Evolutionary conservation across 2,888 invertebrate species (phyloP).

Genomic region (Nymphalis c-album): DNA sequence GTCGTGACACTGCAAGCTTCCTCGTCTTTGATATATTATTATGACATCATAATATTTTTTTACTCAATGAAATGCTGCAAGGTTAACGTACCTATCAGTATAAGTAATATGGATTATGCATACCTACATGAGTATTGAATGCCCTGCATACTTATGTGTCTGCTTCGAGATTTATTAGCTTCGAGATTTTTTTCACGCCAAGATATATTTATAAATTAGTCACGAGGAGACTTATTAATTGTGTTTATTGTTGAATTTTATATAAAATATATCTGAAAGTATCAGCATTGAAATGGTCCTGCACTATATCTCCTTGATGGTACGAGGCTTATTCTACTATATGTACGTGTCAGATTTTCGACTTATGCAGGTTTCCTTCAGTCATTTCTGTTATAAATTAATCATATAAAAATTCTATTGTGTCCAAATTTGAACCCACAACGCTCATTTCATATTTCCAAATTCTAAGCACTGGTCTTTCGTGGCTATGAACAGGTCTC

Average conservation of each 20-base stretch:
- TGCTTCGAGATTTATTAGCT: conserved; percentile 25
- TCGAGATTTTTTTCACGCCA: conserved; percentile 22
- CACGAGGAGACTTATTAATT: conserved; percentile 26
- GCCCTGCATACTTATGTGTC: conserved; percentile 21
- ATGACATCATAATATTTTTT: conserved; percentile 53
- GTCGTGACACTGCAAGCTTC: conserved; percentile 56
- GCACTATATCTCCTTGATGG: too few relatives aligned
- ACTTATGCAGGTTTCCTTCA: too few relatives aligned
- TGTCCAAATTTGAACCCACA: too few relatives aligned
- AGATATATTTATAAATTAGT: conserved; percentile 32
- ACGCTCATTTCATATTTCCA: too few relatives aligned
- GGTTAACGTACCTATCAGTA: conserved; percentile 43
- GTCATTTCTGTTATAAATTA: neutral
- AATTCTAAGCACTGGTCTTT: too few relatives aligned
- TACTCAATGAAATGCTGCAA: conserved; percentile 46
- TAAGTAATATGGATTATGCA: conserved; percentile 28
- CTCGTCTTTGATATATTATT: conserved; percentile 47
- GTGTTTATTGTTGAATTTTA: conserved; percentile 9
- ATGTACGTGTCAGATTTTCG: too few relatives aligned
- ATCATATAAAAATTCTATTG: too few relatives aligned
- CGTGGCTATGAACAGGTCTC: neutral
- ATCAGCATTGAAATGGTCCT: too few relatives aligned
- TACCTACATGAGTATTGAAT: conserved; percentile 24
- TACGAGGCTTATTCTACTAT: too few relatives aligned
- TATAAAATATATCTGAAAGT: neutral